Evolutionary conservation across 1,140 invertebrate species (phyloP), one percentile per base, ranked within the genome.

Genomic region (Pemphigus obesinymphae): DNA sequence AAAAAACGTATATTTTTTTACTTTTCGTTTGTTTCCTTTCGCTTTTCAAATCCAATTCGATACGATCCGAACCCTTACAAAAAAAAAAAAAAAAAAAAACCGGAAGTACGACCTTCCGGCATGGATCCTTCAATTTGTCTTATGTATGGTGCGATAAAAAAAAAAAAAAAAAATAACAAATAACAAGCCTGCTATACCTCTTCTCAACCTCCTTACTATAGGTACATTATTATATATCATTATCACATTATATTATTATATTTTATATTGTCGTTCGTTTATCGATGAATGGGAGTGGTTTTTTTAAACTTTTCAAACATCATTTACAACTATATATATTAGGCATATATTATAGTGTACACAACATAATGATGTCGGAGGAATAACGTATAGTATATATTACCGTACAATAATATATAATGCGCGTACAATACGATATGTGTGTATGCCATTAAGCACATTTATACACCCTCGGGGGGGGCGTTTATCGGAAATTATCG

Each of bases 41-140:
- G 63, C 37, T 23, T n/a, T 34, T 23, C 7, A 10, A 48, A 45
- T 73, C 4, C 26, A 2, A 75, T 75, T 75, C 29, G 29, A 37
- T 53, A 3, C 20, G 31, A 29, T 75, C 20, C 11, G 15, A 73
- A 26, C 10, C 23, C 4, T 29, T 5, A 26, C n/a, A n/a, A n/a
- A n/a, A n/a, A n/a, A n/a, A n/a, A n/a, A n/a, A 45, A 48, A 43
- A 73, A 75, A 75, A 75, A 73, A 48, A 29, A 61, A 40, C 72
- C 72, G 72, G 72, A 75, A 75, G 48, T 50, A 75, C 0, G 48
- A 75, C 31, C 48, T 34, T 75, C 48, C 29, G 45, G 70, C 45
- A 17, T 34, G 29, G 8, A 50, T 75, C 45, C 17, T 75, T 75
- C 72, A 75, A 75, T 75, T 75, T 75, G 72, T 75, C 72, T 75